Percentiles rank a stretch among this genome's conserved stretches.
phyloP scores from a whole-genome alignment of 2,888 invertebrate species.

The Venusia cambrica region DNA sequence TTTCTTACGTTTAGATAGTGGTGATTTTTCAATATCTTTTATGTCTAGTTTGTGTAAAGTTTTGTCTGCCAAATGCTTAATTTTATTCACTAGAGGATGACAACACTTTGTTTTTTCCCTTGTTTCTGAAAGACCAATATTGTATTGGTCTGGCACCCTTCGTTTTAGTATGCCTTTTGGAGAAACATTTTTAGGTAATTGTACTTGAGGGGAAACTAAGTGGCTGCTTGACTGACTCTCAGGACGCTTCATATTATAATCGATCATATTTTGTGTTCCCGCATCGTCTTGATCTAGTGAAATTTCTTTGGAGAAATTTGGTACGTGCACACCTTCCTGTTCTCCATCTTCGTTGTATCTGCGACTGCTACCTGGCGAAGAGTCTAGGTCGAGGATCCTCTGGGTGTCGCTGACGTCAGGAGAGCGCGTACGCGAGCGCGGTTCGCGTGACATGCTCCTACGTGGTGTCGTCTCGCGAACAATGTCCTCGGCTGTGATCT shows the following conservation, averaged over 20 bases:
- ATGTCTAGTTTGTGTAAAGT: slow-evolving; percentile 77
- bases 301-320: slow-evolving; percentile 74
- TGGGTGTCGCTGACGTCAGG: slow-evolving; percentile 60
- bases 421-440: slow-evolving; percentile 69
- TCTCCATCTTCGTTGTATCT: slow-evolving; percentile 70
- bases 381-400: slow-evolving; percentile 69
- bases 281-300: slow-evolving; percentile 69
- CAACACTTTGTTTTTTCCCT: slow-evolving; percentile 79
- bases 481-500: slow-evolving; percentile 75
- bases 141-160: slow-evolving; percentile 63
- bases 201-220: slow-evolving; percentile 52
- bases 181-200: slow-evolving; percentile 65
- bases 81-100: slow-evolving; percentile 83
- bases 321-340: slow-evolving; percentile 70
- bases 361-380: slow-evolving; percentile 75
- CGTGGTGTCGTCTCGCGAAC: slow-evolving; percentile 68
- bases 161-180: slow-evolving; percentile 80
- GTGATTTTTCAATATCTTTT: slow-evolving; percentile 65
- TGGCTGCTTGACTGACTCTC: slow-evolving; percentile 49
- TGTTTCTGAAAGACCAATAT: slow-evolving; percentile 65
- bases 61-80: slow-evolving; percentile 83
- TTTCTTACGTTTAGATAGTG: slow-evolving; percentile 65
- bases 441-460: slow-evolving; percentile 75
- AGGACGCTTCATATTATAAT: slow-evolving; percentile 50
- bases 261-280: slow-evolving; percentile 39